Evolutionary conservation across 2,888 invertebrate genomes (phyloP).

Genomic region (Nephrotoma flavescens): DNA sequence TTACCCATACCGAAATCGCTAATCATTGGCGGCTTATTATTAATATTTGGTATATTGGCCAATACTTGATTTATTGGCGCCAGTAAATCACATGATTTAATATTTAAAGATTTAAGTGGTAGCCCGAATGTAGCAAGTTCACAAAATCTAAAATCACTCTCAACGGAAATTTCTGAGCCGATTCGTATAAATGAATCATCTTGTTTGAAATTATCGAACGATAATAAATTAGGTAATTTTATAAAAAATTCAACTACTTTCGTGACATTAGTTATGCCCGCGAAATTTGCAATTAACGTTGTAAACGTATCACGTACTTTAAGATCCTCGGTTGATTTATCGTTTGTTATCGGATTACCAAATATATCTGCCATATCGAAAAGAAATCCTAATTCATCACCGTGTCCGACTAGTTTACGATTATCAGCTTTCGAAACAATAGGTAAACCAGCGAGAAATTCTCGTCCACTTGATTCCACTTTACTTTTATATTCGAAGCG

Average conservation of each 20-base stretch:
- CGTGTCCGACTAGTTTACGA: conserved; percentile 41
- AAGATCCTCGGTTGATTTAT: conserved; percentile 40
- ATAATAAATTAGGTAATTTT: conserved; percentile 30
- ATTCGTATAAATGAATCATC: conserved; percentile 41
- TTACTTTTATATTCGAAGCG: conserved; percentile 58
- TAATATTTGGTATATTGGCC: neutral
- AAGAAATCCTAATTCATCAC: conserved; percentile 56
- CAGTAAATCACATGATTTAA: neutral
- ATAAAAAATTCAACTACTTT: conserved; percentile 16
- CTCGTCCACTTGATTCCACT: conserved; percentile 36
- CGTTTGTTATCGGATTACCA: conserved; percentile 36
- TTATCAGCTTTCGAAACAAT: conserved; percentile 31
- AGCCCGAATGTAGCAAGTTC: conserved; percentile 27
- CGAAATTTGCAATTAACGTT: conserved; percentile 51
- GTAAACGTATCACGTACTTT: conserved; percentile 51
- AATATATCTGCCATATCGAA: conserved; percentile 49
- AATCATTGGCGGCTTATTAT: neutral
- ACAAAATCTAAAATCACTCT: conserved; percentile 33
- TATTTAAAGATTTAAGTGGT: conserved; percentile 7
- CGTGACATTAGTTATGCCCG: conserved; percentile 21
- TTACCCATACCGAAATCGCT: neutral
- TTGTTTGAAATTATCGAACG: conserved; percentile 13
- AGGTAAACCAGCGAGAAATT: conserved; percentile 49
- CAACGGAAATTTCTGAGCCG: conserved; percentile 32
- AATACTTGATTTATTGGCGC: neutral